Conservation (phyloP, 2,113 vertebrate genomes). For the Prochilodus magdalenae region DNA sequence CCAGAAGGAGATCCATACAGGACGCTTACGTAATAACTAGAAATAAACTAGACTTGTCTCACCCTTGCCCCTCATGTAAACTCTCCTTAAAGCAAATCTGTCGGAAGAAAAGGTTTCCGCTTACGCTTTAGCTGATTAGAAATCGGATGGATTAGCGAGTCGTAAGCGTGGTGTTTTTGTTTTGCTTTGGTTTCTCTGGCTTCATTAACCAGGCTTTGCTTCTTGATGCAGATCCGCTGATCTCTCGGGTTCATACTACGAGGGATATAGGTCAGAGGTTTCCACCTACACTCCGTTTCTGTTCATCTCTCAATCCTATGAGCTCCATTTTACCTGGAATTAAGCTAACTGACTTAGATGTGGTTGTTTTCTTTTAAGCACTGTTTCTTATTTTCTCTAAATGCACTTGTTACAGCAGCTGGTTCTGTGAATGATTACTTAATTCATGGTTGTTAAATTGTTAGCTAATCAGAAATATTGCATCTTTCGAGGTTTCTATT, state of each 20-base stretch:
- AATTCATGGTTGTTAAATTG: too few species aligned
- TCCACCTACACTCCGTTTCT: neutral
- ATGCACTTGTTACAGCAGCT: too few species aligned
- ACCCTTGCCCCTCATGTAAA: constrained; percentile 9
- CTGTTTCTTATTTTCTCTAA: too few species aligned
- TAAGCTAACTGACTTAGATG: neutral
- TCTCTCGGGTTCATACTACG: neutral
- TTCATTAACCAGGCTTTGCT: constrained; percentile 18
- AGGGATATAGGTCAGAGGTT: constrained; percentile 32
- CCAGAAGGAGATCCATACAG: neutral
- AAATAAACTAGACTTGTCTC: neutral
- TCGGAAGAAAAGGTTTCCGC: constrained; percentile 39
- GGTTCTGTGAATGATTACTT: too few species aligned
- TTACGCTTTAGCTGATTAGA: constrained; percentile 41
- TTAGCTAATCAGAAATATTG: too few species aligned
- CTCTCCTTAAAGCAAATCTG: constrained; percentile 25
- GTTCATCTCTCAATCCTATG: neutral
- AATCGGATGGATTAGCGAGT: constrained; percentile 36
- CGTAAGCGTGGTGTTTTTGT: constrained; percentile 34
- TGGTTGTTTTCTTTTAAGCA: too few species aligned
- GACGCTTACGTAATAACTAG: neutral
- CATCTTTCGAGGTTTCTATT: too few species aligned
- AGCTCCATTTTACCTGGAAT: neutral
- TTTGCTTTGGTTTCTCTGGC: constrained; percentile 26
- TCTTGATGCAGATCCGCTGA: neutral